A percentile compares a stretch with the other conserved stretches of the same genome.
Conservation (phyloP, 64 coral and sea anemone species). For the Acropora tenuis region DNA sequence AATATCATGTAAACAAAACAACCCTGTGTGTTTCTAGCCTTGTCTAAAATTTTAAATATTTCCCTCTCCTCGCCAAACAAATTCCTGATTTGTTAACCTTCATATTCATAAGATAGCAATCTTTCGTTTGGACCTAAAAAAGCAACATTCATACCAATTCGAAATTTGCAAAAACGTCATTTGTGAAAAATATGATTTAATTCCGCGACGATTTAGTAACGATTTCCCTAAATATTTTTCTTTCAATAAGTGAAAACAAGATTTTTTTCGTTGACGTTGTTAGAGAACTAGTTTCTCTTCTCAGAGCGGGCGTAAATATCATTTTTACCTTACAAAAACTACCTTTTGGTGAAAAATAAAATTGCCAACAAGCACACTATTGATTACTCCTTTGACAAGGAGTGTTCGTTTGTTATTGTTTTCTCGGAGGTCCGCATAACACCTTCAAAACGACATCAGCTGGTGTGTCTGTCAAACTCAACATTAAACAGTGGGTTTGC, state of each 20-base stretch:
- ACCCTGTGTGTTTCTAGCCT: conserved; percentile 73
- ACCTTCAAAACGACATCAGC: background rate
- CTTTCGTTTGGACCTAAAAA: background rate
- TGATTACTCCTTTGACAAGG: background rate
- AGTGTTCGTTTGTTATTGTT: conserved; percentile 20
- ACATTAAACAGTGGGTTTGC: background rate
- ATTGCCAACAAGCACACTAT: conserved; percentile 62
- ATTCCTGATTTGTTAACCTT: background rate
- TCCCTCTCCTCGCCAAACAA: background rate
- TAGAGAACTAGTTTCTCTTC: background rate
- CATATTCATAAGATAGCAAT: conserved; percentile 40
- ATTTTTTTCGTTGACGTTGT: background rate
- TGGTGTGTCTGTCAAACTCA: background rate
- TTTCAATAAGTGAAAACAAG: background rate
- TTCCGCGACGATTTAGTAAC: background rate
- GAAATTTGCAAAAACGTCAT: background rate
- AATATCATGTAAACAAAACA: conserved; percentile 20
- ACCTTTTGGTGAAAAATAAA: conserved; percentile 24
- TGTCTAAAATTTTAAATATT: conserved; percentile 38
- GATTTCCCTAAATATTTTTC: background rate
- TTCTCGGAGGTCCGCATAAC: conserved; percentile 78
- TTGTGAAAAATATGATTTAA: background rate
- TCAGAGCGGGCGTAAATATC: background rate
- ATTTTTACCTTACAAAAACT: background rate
- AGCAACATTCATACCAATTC: no score